Evolutionary conservation across 2,113 vertebrate species (phyloP), one percentile per base, ranked within the genome.

Genomic region (Brachyhypopomus occidentalis): DNA sequence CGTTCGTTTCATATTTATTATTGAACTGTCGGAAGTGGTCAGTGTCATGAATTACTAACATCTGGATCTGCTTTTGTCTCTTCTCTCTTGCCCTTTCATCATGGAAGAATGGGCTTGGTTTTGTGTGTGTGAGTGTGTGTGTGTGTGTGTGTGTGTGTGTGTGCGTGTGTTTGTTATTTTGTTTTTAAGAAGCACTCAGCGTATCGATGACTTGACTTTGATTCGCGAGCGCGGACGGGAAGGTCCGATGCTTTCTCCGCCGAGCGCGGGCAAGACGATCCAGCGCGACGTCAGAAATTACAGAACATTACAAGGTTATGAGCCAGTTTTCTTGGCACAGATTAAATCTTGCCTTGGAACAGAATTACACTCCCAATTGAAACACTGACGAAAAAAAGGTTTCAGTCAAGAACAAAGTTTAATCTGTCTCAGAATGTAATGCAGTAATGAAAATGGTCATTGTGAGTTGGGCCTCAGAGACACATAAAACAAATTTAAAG

Each of bases 1-100:
- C 79, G 75, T 84, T 86, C 74, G 80, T 80, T 81, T 62, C 71
- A 82, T 89, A 92, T 91, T 84, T 85, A 92, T 92, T 91, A 92
- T 90, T 93, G 81, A 92, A 80, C 80, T 82, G 48, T 80, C 84
- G 81, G 86, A 84, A 89, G 89, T 89, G 85, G 87, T 87, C 78
- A 88, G 81, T 70, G 58, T 30, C 69, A 90, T 90, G 75, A 89
- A 91, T 89, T 85, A 90, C 78, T 89, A 89, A 90, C 80, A 86
- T 58, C 23, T 69, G 64, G 27, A 84, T 81, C 59, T 56, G 80
- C 79, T 76, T 86, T 77, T 86, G 71, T 59, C 72, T 80, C 78
- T 36, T 20, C 2, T n/a, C 66, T 12, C 66, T 3, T 2, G 12
- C 66, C 41, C 56, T 72, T 63, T 80, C 69, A 62, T 17, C 58